These are phyloP conservation scores for Calameuta pallipes DNA, from an alignment of 2,888 invertebrate species.

Conservation along the genomic window DNA sequence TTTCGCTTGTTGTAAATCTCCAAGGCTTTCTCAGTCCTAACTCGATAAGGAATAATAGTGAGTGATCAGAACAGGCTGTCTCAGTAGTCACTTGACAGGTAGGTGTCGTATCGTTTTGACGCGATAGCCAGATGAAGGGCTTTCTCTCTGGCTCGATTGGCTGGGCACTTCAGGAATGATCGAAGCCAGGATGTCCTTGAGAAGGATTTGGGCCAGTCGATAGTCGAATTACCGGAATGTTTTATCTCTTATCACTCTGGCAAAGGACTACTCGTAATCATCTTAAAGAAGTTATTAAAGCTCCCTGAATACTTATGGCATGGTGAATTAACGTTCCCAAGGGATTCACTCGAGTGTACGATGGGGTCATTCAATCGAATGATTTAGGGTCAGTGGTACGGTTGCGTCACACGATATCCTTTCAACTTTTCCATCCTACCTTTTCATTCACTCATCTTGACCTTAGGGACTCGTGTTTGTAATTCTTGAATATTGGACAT, in stretches of 20 bases:
- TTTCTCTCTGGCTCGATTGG: neutral
- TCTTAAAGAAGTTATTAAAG: neutral
- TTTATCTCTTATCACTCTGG: neutral
- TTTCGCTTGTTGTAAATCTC: neutral
- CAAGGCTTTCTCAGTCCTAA: neutral
- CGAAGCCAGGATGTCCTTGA: slow-evolving; percentile 26
- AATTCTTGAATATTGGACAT: neutral
- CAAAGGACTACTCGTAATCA: neutral
- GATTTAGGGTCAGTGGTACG: neutral
- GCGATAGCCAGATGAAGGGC: neutral
- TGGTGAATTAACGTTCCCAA: neutral
- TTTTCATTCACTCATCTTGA: neutral
- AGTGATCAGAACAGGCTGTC: neutral
- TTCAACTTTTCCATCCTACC: slow-evolving; percentile 6
- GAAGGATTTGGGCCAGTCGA: slow-evolving; percentile 37
- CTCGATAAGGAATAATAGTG: neutral
- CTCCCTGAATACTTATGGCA: neutral
- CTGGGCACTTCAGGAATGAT: slow-evolving; percentile 27
- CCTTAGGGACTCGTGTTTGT: neutral
- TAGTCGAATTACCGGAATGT: slow-evolving; percentile 23
- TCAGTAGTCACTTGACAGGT: neutral
- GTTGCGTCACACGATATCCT: slow-evolving; percentile 15
- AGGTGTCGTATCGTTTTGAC: neutral
- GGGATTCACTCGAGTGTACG: neutral
- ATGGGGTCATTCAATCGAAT: neutral